phyloP scores from a whole-genome alignment of 2,113 vertebrate species.

The Clinocottus analis region DNA sequence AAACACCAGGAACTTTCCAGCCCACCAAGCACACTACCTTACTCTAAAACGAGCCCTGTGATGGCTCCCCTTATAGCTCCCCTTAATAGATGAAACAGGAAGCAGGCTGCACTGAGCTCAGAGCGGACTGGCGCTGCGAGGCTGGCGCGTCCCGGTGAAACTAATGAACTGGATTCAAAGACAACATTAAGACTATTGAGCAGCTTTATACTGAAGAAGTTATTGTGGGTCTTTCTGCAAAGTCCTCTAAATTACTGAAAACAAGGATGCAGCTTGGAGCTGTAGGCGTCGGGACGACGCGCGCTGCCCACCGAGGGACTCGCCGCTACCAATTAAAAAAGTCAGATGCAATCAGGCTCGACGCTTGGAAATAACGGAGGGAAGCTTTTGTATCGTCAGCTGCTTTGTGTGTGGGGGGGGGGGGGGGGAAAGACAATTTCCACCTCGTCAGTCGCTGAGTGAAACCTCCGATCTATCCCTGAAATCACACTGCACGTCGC shows the following conservation, averaged over 20 bases:
- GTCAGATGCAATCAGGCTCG: conserved; percentile 41
- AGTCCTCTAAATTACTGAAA: conserved; percentile 1
- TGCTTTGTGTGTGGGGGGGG: not conserved
- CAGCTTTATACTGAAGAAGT: no score
- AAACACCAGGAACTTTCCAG: conserved; percentile 11
- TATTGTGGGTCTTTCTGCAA: conserved; percentile 1
- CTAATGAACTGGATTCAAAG: conserved; percentile 41
- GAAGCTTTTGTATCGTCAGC: not conserved
- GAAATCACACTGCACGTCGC: not conserved
- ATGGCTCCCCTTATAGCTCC: conserved; percentile 32
- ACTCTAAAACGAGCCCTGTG: conserved; percentile 32
- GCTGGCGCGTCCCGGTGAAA: conserved; percentile 8
- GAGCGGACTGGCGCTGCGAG: conserved; percentile 22
- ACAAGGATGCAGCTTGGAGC: conserved; percentile 14
- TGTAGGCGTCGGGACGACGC: conserved; percentile 10
- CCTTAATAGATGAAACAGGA: conserved; percentile 30
- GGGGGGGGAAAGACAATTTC: not conserved
- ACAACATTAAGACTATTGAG: conserved; percentile 20
- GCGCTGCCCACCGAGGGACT: conserved; percentile 32
- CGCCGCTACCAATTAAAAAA: conserved; percentile 56
- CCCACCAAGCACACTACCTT: conserved; percentile 7
- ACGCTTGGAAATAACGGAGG: conserved; percentile 26
- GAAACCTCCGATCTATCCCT: not conserved
- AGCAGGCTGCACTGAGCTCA: not conserved
- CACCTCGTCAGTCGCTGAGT: not conserved